Conservation (phyloP, 1,140 invertebrate species). For the Agrypnia vestita region DNA sequence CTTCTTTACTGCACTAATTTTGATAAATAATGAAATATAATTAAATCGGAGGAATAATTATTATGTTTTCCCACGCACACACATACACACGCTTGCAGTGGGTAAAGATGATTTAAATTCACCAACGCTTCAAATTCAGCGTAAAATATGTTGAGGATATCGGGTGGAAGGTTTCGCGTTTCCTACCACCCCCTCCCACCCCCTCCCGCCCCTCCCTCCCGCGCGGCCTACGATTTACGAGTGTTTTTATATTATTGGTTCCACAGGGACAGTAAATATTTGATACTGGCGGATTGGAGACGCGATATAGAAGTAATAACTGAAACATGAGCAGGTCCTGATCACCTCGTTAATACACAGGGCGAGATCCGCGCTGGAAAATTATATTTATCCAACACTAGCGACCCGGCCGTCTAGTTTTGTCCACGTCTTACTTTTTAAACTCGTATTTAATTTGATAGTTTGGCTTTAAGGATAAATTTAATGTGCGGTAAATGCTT, state of each 20-base stretch:
- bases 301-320: constrained; percentile 26
- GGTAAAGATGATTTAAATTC: too few species aligned
- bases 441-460: too few species aligned
- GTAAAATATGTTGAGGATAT: constrained; percentile 28
- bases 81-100: too few species aligned
- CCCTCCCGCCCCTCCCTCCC: constrained; percentile 9
- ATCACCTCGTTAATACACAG: background rate
- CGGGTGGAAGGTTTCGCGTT: constrained; percentile 27
- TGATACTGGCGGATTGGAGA: constrained; percentile 52
- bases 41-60: too few species aligned
- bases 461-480: too few species aligned
- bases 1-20: too few species aligned
- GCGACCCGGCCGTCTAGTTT: too few species aligned
- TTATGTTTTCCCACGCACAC: too few species aligned
- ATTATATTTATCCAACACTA: constrained; percentile 26
- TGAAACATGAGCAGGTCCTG: constrained; percentile 6
- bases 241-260: constrained; percentile 61
- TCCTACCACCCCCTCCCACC: background rate
- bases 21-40: too few species aligned
- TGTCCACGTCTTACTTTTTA: too few species aligned
- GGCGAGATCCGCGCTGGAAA: background rate
- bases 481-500: too few species aligned
- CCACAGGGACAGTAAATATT: constrained; percentile 61
- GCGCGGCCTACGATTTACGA: constrained; percentile 42
- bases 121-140: background rate